phyloP scores from a whole-genome alignment of 2,113 vertebrate genomes.

The Cebus imitator region DNA sequence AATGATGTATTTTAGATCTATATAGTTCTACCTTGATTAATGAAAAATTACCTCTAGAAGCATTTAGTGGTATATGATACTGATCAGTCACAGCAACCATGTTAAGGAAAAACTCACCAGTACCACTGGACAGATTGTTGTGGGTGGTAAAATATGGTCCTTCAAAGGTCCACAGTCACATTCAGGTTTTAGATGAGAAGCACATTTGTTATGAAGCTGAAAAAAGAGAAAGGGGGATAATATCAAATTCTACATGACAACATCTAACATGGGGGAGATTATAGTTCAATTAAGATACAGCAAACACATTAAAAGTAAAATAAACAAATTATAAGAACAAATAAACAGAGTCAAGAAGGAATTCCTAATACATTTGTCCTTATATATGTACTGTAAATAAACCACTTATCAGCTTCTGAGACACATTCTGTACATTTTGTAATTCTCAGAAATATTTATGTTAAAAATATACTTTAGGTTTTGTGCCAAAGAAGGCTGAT shows the following conservation, averaged over 20 bases:
- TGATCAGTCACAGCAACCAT: background rate
- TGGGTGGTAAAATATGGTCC: conserved; percentile 96
- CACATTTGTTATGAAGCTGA: conserved; percentile 97
- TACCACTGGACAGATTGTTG: conserved; percentile 93
- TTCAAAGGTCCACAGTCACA: conserved; percentile 95
- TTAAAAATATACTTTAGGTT: background rate
- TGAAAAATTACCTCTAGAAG: background rate
- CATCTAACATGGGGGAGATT: background rate
- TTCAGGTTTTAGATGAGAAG: conserved; percentile 95
- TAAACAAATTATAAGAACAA: conserved; percentile 32
- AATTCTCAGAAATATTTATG: conserved; percentile 6
- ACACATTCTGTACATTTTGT: background rate
- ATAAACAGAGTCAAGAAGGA: background rate
- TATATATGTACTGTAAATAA: background rate
- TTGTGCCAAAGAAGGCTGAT: background rate
- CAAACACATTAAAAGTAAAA: background rate
- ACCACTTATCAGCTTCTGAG: background rate
- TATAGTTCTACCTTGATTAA: background rate
- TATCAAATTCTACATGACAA: conserved; percentile 51
- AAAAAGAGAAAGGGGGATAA: conserved; percentile 57
- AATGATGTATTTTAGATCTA: background rate
- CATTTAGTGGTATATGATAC: background rate
- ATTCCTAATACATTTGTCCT: background rate
- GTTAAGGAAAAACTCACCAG: conserved; percentile 88
- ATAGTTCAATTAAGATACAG: background rate